Percentiles rank a stretch among this genome's conserved stretches.
phyloP scores from a whole-genome alignment of 2,888 invertebrate species.

The Stegophylla sp. region DNA sequence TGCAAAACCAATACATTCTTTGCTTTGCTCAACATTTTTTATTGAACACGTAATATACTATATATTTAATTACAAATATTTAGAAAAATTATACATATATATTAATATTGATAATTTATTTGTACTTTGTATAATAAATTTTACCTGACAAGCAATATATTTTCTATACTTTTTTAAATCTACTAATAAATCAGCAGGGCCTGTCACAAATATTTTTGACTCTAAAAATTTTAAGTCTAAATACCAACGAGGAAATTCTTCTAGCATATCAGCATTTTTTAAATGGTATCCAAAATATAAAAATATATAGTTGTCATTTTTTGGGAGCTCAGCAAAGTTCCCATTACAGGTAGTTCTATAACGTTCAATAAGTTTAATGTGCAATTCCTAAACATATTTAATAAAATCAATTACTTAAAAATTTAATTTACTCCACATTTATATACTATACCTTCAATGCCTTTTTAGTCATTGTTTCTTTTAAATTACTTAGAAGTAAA shows the following conservation, averaged over 20 bases:
- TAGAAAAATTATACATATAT: background rate
- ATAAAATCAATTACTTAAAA: background rate
- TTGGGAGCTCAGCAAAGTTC: constrained; percentile 69
- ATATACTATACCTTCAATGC: constrained; percentile 63
- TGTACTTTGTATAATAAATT: background rate
- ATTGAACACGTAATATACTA: too few relatives aligned
- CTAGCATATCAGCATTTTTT: constrained; percentile 68
- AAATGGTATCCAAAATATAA: constrained; percentile 78
- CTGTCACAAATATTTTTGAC: constrained; percentile 73
- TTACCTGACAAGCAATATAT: constrained; percentile 65
- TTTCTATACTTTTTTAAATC: constrained; percentile 73
- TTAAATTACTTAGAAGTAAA: constrained; percentile 72
- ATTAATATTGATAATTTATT: background rate
- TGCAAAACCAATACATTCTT: too few relatives aligned
- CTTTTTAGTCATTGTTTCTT: constrained; percentile 66
- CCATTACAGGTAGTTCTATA: constrained; percentile 68
- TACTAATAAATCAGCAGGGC: constrained; percentile 73
- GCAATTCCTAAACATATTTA: constrained; percentile 66
- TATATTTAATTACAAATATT: too few relatives aligned
- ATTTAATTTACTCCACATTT: background rate
- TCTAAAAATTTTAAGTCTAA: constrained; percentile 75
- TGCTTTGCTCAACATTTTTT: too few relatives aligned
- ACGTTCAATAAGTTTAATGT: constrained; percentile 70
- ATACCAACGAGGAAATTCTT: constrained; percentile 71
- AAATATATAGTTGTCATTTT: constrained; percentile 76